Evolutionary conservation across 2,113 vertebrate species (phyloP), one percentile per base, ranked within the genome.

Genomic region (Pavo muticus): DNA sequence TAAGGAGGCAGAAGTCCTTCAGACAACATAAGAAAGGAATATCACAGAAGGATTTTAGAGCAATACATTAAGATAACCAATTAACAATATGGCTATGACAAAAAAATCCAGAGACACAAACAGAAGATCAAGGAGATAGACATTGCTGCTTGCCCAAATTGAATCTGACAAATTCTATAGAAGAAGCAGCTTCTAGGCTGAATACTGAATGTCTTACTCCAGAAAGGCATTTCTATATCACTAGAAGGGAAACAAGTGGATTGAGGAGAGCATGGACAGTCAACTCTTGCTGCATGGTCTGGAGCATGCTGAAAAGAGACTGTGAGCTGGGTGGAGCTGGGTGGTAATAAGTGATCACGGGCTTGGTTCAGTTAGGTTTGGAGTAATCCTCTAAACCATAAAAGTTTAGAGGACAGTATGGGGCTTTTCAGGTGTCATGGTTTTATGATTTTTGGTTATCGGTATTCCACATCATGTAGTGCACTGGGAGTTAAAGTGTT

Each of bases 241-340:
- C 27, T 37, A 17, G 40, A 64, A 7, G 20, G 37, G 20, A 63
- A 45, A 45, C 2, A 5, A 1, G 2, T 5, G 9, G 11, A 77
- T 10, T 35, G 4, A 18, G 47, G 5, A 1, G 2, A 75, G 10
- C n/a, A 21, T 1, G 6, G 8, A 48, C 44, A 44, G 1, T 29
- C 1, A 0, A 6, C 4, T 70, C 5, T 76, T 21, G 23, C 39
- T 54, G 15, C 1, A 1, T 3, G 5, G 11, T 42, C 3, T 60
- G 54, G 8, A 50, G 42, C 35, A 35, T 1, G 2, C n/a, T 20
- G 39, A 70, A 74, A 45, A 45, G 12, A 2, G 1, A 16, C 32
- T n/a, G 25, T 5, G 4, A 9, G 48, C 32, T 42, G 63, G 29
- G 14, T 21, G 73, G 24, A 9, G 48, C 32, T 42, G 63, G 29